phyloP scores from a whole-genome alignment of 2,113 vertebrate genomes.

The Tragelaphus imberbis region DNA sequence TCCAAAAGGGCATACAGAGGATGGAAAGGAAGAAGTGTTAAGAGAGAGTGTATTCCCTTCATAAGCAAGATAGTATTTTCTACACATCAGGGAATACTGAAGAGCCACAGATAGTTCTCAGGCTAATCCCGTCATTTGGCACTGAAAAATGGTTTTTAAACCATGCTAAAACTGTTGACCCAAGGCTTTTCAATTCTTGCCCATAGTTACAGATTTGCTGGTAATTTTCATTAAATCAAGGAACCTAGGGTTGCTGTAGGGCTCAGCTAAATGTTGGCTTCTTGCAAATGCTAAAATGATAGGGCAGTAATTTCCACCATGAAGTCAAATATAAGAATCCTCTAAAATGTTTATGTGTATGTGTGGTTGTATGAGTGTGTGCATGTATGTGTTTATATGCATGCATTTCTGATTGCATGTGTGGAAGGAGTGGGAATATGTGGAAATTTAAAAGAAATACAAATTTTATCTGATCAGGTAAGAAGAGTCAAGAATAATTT shows the following conservation, averaged over 20 bases:
- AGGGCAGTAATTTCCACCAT: neutral
- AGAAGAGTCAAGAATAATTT: neutral
- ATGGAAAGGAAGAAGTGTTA: neutral
- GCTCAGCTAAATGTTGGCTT: neutral
- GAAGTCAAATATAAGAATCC: neutral
- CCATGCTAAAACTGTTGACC: slow-evolving; percentile 30
- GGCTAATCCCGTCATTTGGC: slow-evolving; percentile 35
- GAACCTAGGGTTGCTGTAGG: neutral
- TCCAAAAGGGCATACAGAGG: neutral
- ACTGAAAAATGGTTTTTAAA: neutral
- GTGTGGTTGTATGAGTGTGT: neutral
- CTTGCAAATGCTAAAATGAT: neutral
- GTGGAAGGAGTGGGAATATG: neutral
- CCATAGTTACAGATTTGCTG: slow-evolving; percentile 32
- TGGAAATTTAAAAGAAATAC: neutral
- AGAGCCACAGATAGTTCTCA: slow-evolving; percentile 3
- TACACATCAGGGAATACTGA: slow-evolving; percentile 33
- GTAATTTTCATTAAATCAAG: slow-evolving; percentile 31
- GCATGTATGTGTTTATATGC: neutral
- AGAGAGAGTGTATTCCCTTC: neutral
- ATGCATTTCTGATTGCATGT: neutral
- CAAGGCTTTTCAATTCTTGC: slow-evolving; percentile 28
- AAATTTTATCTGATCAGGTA: neutral
- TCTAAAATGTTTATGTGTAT: neutral
- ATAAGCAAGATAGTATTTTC: slow-evolving; percentile 22